Conservation (phyloP, 2,113 vertebrate genomes). For the Artemisiospiza belli region DNA sequence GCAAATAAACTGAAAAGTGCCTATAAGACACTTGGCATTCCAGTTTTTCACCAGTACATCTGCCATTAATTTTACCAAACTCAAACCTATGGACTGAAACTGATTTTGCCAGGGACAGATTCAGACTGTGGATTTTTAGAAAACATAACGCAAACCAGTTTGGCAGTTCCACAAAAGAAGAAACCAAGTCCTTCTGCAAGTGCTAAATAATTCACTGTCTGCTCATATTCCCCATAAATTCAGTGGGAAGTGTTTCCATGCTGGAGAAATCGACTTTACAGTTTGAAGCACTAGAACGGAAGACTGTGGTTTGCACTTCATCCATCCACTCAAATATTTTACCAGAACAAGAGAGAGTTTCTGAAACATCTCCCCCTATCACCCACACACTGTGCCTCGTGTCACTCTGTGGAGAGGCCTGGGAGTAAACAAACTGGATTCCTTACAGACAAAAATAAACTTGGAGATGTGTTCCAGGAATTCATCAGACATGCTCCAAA, state of each 20-base stretch:
- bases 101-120: neutral
- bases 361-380: neutral
- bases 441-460: neutral
- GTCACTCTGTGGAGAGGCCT: neutral
- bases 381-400: rapidly evolving
- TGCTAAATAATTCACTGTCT: neutral
- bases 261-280: neutral
- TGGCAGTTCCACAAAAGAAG: neutral
- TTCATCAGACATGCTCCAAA: neutral
- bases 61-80: neutral
- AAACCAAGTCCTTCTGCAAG: neutral
- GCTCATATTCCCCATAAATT: neutral
- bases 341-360: neutral
- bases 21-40: neutral
- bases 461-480: neutral
- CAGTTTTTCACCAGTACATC: neutral
- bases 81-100: neutral
- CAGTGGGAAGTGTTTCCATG: neutral
- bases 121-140: neutral
- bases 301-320: neutral
- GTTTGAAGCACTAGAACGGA: neutral
- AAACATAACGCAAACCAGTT: neutral
- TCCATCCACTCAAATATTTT: neutral
- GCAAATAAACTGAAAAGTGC: neutral
- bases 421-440: neutral